Evolutionary conservation across 1,140 invertebrate genomes (phyloP), one percentile per base, ranked within the genome.

Genomic region (Lerema accius): DNA sequence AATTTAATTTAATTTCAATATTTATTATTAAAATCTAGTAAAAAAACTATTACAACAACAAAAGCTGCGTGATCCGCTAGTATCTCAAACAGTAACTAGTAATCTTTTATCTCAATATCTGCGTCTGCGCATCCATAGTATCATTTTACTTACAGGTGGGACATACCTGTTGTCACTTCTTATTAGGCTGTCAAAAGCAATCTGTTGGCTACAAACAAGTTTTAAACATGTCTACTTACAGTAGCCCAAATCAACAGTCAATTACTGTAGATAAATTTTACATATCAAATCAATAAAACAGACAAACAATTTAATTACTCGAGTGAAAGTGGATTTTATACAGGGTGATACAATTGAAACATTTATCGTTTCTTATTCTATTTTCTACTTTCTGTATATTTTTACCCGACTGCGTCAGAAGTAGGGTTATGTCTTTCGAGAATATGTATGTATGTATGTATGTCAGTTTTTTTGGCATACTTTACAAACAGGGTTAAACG

Each of bases 211-310:
- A 16, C 13, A 26, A 49, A 49, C 50, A 53, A 32, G 37, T 53
- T 53, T 39, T 10, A 19, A 51, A 39, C 32, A 39, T 15, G 49
- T 0, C 15, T 15, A 11, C 50, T 2, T 19, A 40, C 50, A 26
- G 50, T 53, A 53, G 50, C 50, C 10, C 50, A 40, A 40, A 53
- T 53, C 50, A 53, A 11, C 37, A 40, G 50, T 11, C 37, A 53
- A 53, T 53, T 53, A 53, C 23, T 53, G n/a, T 53, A 53, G 35
- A 53, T 53, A 53, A 40, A 53, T 40, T 53, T 53, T 53, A 39
- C 50, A 53, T 53, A 40, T 4, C 6, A 35, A 14, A 40, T 53
- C 50, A 17, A 53, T 53, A 53, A 53, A 39, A 53, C 39, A 15
- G 50, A 53, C 15, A 10, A 45, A 45, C 42, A 19, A 45, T 45